Evolutionary conservation across 2,888 invertebrate species (phyloP), one percentile per base, ranked within the genome.

Genomic region (Latrodectus hesperus): DNA sequence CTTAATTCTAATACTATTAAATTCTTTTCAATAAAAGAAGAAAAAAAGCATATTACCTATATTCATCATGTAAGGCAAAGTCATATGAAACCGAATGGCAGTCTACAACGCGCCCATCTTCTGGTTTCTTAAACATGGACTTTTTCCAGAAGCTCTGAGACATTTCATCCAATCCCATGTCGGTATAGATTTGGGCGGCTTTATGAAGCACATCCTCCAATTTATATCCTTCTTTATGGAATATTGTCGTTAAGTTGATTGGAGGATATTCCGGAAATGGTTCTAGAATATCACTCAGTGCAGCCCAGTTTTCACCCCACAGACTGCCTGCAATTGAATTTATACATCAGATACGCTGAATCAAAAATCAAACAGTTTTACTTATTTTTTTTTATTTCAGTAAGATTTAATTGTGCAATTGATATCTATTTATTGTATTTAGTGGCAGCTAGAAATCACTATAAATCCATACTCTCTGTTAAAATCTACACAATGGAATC

Each of bases 241-340:
- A 26, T 12, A 16, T 49, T 11, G 72, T 51, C 8, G 88, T 84
- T 5, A 84, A 38, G 38, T 89, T 76, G 17, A 11, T 9, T 9
- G 16, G 22, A 5, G 64, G 49, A 2, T 53, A 2, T 17, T 86
- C 51, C 1, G 89, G 84, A 74, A 68, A 87, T 2, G 89, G 89
- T 12, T 79, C 49, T 0, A 89, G 52, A 55, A 96, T 91, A 89
- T 96, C 95, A 91, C 94, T 94, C 76, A 96, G 94, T 16, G 95
- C 95, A 90, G 95, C 95, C 96, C 96, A 96, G 91, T 95, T 95
- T 91, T 96, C 96, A 0, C 95, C 95, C 96, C 96, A 96, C 94
- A 96, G 94, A 92, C 96, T 96, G 16, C 92, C 93, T 92, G 88
- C n/a, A 67, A 64, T 55, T 14, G 8, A 55, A 55, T 55, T 16